Evolutionary conservation across 2,113 vertebrate genomes (phyloP).

Genomic region (Vireo altiloquus): DNA sequence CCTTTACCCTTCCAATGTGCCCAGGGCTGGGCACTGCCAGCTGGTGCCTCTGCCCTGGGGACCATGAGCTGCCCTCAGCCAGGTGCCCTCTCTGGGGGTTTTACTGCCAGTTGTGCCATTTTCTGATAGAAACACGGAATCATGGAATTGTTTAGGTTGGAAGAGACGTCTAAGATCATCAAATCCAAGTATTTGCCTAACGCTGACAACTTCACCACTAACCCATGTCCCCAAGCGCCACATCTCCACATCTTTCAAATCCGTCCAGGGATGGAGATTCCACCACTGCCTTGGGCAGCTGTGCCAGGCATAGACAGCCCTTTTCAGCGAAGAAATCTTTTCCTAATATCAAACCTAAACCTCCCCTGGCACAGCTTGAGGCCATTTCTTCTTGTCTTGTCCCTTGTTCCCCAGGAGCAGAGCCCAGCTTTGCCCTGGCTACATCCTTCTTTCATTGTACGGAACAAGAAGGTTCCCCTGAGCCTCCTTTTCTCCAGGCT

Average conservation of each 20-base stretch:
- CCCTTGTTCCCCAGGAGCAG: background rate
- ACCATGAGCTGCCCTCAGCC: background rate
- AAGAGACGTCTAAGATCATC: background rate
- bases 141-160: background rate
- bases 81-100: background rate
- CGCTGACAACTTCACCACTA: accelerated
- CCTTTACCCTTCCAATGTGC: background rate
- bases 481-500: background rate
- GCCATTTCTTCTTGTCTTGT: background rate
- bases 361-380: background rate
- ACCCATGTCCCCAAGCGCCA: accelerated
- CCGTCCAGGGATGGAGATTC: background rate
- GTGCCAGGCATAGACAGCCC: background rate
- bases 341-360: background rate
- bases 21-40: background rate
- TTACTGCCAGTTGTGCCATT: background rate
- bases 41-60: background rate
- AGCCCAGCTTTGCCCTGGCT: accelerated
- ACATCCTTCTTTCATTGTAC: background rate
- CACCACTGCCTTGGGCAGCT: background rate
- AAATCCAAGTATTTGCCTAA: background rate
- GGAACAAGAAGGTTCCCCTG: background rate
- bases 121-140: background rate
- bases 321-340: background rate
- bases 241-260: background rate